Evolutionary conservation across 1,140 invertebrate species (phyloP).

Genomic region (Rhizoglyphus robini): DNA sequence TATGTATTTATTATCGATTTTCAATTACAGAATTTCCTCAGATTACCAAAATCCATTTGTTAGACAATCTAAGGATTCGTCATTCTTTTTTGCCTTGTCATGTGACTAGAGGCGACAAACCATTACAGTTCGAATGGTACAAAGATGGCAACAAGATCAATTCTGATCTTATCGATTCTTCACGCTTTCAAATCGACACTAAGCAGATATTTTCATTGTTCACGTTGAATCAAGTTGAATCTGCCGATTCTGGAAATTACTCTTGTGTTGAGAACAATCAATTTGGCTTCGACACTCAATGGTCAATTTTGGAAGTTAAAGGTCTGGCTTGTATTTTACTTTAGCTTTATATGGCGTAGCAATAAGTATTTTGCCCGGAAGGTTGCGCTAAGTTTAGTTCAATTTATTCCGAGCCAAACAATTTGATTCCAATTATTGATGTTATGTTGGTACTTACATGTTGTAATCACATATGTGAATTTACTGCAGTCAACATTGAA

Average conservation of each 20-base stretch:
- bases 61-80: background rate
- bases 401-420: too few species aligned
- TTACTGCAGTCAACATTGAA: background rate
- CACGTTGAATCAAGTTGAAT: background rate
- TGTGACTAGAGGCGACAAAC: background rate
- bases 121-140: background rate
- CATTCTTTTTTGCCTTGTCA: background rate
- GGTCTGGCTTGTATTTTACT: background rate
- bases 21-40: too few species aligned
- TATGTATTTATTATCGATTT: too few species aligned
- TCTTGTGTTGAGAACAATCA: conserved; percentile 81
- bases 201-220: background rate
- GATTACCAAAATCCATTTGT: too few species aligned
- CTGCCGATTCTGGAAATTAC: conserved; percentile 53
- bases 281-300: conserved; percentile 49
- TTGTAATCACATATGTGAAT: too few species aligned
- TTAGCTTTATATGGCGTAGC: background rate
- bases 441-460: too few species aligned
- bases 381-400: too few species aligned
- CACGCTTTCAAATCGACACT: background rate
- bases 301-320: background rate
- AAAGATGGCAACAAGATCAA: background rate
- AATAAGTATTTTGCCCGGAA: background rate
- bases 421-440: too few species aligned
- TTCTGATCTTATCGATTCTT: background rate